Evolutionary conservation across 2,888 invertebrate species (phyloP).

Genomic region (Mimumesa dahlbomi): DNA sequence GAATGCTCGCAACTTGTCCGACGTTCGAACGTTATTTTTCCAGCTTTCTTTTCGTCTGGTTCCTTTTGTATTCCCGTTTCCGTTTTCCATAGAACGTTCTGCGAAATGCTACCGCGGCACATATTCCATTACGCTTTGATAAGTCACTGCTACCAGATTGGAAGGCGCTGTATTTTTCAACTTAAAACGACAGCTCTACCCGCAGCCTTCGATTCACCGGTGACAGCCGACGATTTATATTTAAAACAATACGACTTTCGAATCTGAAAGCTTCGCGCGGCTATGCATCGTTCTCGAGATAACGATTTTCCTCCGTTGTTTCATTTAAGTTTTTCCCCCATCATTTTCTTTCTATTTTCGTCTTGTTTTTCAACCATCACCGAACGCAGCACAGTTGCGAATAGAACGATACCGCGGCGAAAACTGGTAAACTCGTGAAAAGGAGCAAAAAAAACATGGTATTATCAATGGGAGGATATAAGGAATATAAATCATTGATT

Average conservation of each 20-base stretch:
- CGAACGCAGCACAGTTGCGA: no score
- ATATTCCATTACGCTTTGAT: conserved; percentile 54
- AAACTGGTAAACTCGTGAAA: no score
- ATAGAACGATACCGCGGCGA: no score
- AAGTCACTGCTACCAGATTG: conserved; percentile 51
- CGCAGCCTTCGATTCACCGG: conserved; percentile 8
- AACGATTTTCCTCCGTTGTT: no score
- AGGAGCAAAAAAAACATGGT: no score
- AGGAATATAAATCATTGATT: no score
- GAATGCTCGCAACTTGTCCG: conserved; percentile 45
- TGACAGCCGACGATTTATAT: conserved; percentile 30
- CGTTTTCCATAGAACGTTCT: conserved; percentile 9
- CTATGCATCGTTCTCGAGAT: no score
- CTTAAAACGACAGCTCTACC: conserved; percentile 13
- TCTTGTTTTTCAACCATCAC: no score
- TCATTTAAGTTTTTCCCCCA: no score
- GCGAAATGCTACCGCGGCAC: conserved; percentile 34
- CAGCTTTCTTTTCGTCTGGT: neutral
- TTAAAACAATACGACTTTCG: neutral
- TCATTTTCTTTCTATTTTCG: no score
- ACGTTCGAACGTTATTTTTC: conserved; percentile 32
- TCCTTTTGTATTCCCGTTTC: conserved; percentile 26
- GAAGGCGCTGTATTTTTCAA: conserved; percentile 49
- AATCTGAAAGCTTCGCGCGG: neutral
- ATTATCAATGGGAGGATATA: no score